phyloP scores from a whole-genome alignment of 2,113 vertebrate genomes.

The Noctilio leporinus region DNA sequence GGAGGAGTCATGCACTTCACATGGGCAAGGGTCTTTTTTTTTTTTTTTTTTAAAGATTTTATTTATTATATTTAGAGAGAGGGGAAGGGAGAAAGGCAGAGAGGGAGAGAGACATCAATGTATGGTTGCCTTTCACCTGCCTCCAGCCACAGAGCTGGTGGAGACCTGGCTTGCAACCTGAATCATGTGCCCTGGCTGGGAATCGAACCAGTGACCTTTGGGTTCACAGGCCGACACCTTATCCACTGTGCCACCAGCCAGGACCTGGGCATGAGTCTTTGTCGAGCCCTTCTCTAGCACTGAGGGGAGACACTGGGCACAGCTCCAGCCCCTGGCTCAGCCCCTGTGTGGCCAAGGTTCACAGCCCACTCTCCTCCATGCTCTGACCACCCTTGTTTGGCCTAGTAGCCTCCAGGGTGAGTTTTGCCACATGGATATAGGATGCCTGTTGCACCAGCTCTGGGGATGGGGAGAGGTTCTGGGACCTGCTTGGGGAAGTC shows the following conservation, averaged over 20 bases:
- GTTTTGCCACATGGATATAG: neutral
- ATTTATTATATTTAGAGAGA: too few relatives aligned
- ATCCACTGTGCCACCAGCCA: too few relatives aligned
- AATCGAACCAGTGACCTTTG: too few relatives aligned
- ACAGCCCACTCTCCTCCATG: neutral
- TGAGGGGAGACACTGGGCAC: neutral
- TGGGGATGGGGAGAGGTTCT: neutral
- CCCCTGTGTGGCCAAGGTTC: neutral
- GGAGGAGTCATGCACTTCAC: neutral
- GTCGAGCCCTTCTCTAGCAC: neutral
- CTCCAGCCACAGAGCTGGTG: too few relatives aligned
- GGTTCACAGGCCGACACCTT: too few relatives aligned
- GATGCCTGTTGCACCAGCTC: neutral
- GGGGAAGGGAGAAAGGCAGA: too few relatives aligned
- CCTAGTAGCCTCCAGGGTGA: neutral
- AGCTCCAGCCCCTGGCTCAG: neutral
- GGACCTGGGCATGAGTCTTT: neutral
- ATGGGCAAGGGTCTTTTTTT: neutral
- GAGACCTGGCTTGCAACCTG: too few relatives aligned
- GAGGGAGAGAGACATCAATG: too few relatives aligned
- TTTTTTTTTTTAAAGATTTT: too few relatives aligned
- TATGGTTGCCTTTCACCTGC: too few relatives aligned
- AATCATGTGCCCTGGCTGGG: too few relatives aligned
- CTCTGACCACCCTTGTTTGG: neutral
- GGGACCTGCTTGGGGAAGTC: neutral